Conservation (phyloP, 2,797 vertebrate genomes). For the Danio aesculapii region DNA sequence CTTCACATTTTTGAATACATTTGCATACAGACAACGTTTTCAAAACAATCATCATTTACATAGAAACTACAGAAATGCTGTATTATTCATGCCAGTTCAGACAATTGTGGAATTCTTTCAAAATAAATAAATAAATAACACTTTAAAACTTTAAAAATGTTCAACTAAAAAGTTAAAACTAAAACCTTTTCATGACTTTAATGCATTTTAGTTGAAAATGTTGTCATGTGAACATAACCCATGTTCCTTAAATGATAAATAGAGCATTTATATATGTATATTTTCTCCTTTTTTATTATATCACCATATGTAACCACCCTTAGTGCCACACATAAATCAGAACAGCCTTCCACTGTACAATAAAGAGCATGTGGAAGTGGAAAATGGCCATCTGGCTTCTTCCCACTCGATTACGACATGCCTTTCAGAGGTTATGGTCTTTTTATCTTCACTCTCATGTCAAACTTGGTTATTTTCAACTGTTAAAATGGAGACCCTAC, state of each 20-base stretch:
- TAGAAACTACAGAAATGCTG: too few relatives aligned
- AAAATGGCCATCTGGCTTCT: conserved; percentile 39
- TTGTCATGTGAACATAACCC: too few relatives aligned
- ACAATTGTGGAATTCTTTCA: too few relatives aligned
- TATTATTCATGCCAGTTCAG: too few relatives aligned
- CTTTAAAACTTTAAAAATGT: too few relatives aligned
- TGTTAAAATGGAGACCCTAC: conserved; percentile 53
- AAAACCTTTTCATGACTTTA: too few relatives aligned
- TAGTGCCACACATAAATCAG: conserved; percentile 36
- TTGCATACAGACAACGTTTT: too few relatives aligned
- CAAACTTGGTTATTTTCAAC: conserved; percentile 56
- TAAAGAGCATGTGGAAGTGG: conserved; percentile 4
- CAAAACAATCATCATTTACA: too few relatives aligned
- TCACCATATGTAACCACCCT: neutral
- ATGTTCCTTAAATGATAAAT: neutral
- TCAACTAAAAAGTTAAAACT: too few relatives aligned
- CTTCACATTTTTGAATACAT: too few relatives aligned
- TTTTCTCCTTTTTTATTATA: conserved; percentile 11
- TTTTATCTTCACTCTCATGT: conserved; percentile 38
- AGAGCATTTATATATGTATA: neutral
- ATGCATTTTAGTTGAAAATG: too few relatives aligned
- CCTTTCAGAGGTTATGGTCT: conserved; percentile 32
- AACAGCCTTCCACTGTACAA: conserved; percentile 9
- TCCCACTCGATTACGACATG: conserved; percentile 19
- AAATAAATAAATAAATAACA: too few relatives aligned